These are phyloP conservation scores for Antigone vipio DNA, from an alignment of 2,113 vertebrate genomes.

Conservation along the genomic window DNA sequence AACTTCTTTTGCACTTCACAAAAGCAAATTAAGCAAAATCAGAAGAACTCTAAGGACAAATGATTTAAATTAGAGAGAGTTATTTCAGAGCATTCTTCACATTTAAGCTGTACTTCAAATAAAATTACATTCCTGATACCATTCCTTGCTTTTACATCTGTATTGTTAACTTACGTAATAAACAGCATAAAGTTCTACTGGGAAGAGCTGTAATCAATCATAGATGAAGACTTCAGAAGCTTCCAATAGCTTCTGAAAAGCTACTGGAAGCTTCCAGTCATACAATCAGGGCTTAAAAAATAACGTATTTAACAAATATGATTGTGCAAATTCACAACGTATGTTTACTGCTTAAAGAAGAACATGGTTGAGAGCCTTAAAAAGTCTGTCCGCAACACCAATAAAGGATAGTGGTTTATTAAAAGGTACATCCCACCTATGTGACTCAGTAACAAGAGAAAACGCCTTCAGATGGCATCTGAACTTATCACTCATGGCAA, in stretches of 20 bases:
- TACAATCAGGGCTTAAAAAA: background rate
- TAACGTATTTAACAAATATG: background rate
- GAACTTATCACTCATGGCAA: background rate
- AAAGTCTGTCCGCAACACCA: background rate
- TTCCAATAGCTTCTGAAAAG: background rate
- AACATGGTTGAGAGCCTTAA: background rate
- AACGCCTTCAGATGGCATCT: background rate
- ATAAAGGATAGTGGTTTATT: background rate
- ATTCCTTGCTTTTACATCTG: background rate
- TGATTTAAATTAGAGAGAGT: background rate
- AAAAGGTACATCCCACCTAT: background rate
- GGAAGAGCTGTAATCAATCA: background rate
- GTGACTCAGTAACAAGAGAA: background rate
- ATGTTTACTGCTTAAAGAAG: background rate
- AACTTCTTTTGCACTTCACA: background rate
- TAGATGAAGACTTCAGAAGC: background rate
- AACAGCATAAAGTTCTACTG: background rate
- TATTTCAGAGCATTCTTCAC: background rate
- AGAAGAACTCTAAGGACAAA: background rate
- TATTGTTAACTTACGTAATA: background rate
- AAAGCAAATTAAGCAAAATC: conserved; percentile 31
- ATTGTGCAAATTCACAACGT: background rate
- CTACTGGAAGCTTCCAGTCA: background rate
- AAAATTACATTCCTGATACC: background rate
- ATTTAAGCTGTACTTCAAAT: background rate